Base-by-base conservation (phyloP, 2,888 invertebrate species). In the Agrochola circellaris region DNA sequence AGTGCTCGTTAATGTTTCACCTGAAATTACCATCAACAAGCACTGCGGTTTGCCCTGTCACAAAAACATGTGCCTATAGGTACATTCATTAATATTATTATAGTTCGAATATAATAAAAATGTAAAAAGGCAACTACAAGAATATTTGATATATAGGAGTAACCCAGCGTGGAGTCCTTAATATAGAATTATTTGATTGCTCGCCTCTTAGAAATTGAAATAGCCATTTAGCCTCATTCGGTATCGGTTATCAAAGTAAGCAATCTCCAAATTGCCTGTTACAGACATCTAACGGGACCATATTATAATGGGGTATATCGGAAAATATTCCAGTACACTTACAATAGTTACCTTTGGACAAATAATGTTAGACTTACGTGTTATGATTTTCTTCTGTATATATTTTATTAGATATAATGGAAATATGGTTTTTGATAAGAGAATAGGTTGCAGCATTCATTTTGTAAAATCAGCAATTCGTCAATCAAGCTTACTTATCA, bases 261-360 rank as follows among this genome's bases (percentile, higher is more conserved):
- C 81, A 84, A 73, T 83, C 84, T 83, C 58, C 56, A 81, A 84
- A 83, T 81, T 77, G 84, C 34, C 77, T 73, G 77, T 84, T 73
- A 80, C 65, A 83, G 80, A 83, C 62, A 61, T 80, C 60, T 83
- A 70, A 73, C 60, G 56, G 60, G n/a, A 30, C 58, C 9, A 11
- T 34, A 48, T 67, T 34, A 48, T 67, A 74, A 67, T 80, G 51
- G 65, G 30, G 51, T 38, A 51, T 62, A 64, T 83, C n/a, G 61
- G 54, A 64, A 75, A 73, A 73, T n/a, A 60, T 81, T 80, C 73
- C n/a, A 77, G 67, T 68, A 30, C 20, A 61, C 48, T 69, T 26
- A 62, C 68, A 69, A 72, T 65, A 65, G 74, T 69, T 79, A 71
- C 74, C 70, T 68, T 64, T 15, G 8, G 34, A n/a, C 34, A 67